Evolutionary conservation across 2,888 invertebrate species (phyloP), one percentile per base, ranked within the genome.

Genomic region (Rhagonycha fulva): DNA sequence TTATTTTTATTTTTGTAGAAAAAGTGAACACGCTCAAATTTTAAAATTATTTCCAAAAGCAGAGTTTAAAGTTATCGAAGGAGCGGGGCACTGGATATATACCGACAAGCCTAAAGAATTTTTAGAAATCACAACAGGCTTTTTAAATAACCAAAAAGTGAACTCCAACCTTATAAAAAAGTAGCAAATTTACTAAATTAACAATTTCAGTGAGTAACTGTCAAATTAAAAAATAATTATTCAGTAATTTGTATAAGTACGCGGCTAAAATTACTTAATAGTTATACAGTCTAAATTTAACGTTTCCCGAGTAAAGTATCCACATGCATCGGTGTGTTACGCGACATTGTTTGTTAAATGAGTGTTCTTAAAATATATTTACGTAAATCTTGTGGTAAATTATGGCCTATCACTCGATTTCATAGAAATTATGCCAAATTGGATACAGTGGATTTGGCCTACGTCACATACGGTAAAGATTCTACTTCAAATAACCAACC

Each of bases 31-130:
- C 67, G 87, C 88, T 9, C 88, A 88, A 75, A 95, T 96, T 74
- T 89, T 90, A 83, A 90, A 91, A 78, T 88, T 94, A 72, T 97
- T 96, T 84, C 94, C 96, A 0, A 87, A 89, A 10, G 93, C 94
- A 0, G 88, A 92, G 79, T 90, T 97, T 83, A 87, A 89, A 69
- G 93, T 92, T 81, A 91, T 97, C 71, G 90, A 92, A 70, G 95
- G 94, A 32, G 95, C 98, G 7, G 96, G 97, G 0, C 98, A 99
- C 87, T 96, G 98, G 95, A 93, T 98, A 0, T 98, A 99, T 86
- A 94, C 95, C 80, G 98, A 98, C 79, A 94, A 96, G 85, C 97
- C 98, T 1, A 88, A 90, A 10, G 92, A 94, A 80, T 96, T 97
- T 86, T 86, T 96, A 26, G 90, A 92, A 70, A 82, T 90, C 68